Base-by-base conservation (phyloP, 2,113 vertebrate species). In the Cinclus cinclus region DNA sequence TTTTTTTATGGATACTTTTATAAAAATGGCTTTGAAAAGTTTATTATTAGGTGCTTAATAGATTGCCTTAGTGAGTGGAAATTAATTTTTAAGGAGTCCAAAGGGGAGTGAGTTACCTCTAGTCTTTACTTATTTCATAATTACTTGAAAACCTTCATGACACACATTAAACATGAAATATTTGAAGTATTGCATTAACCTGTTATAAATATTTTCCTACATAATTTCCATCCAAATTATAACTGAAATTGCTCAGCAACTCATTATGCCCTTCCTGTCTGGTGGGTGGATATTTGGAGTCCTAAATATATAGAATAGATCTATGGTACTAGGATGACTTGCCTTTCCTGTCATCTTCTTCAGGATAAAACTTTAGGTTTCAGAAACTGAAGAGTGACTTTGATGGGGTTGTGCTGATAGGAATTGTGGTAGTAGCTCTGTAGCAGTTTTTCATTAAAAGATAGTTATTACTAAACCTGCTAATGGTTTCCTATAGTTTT, bases 401-500 rank as follows among this genome's bases (percentile, higher is more conserved):
- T 53, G 46, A 62, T 50, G 18, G 23, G 46, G 18, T 39, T 89
- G 15, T 64, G 13, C 23, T 60, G 44, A 65, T 8, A 92, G 17
- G 37, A 82, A 46, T 23, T 71, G 30, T 59, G 15, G 12, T 25
- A 15, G 5, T 63, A 91, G 30, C 27, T n/a, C 27, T 60, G 20
- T 19, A 68, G 49, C 7, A 64, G 33, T 49, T 91, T 69, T 82
- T 60, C 11, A 49, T 53, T 68, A 49, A n/a, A 91, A 81, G 31
- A 7, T 10, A 5, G 1, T 52, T 64, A 53, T 60, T 85, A 56
- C 31, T 64, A 78, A 87, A 64, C 28, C 47, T 82, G 53, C 6
- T 89, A 84, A 89, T 73, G 35, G 67, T 81, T 92, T 96, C 56
- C 65, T 82, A 31, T 12, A 89, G 60, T 47, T 97, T 71, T 83